Base-by-base conservation (phyloP, 2,888 invertebrate genomes). In the Thereva unica region DNA sequence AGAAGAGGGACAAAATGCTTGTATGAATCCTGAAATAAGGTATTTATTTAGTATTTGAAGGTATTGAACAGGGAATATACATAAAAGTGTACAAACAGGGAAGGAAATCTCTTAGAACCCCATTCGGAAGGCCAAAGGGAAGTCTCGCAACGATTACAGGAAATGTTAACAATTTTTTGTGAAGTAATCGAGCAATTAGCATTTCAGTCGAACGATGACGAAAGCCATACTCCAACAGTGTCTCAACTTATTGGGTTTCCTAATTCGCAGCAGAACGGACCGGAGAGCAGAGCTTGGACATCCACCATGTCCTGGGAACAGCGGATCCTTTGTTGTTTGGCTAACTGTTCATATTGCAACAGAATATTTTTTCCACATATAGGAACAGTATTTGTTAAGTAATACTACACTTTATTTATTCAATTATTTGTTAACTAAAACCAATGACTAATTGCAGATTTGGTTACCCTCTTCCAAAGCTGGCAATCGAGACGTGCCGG, bases 331-430 rank as follows among this genome's bases (percentile, higher is more conserved):
- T 89, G 95, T 68, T 91, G 93, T 61, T 84, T 93, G 69, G 93
- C 95, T 72, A 96, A 97, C 80, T 94, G 94, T 77, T 89, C 89
- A 69, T 94, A 92, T 78, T 92, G 94, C 5, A 85, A 89, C 66
- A 87, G 87, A 69, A 85, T 86, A 55, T 87, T 92, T 57, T 83
- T 95, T 69, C 87, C 89, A 3, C 85, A 89, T 73, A 84, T 96
- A 49, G 85, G 87, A 1, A 85, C 85, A 38, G 82, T 86, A 8
- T 89, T 95, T 64, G 78, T 78, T 3, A 78, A 77, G 71, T 79
- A 71, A 49, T 71, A 55, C n/a, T 42, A 2, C 57, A 34, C 34
- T 34, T 9, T 35, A 35, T 23, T 42, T 40, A 10, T n/a, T 38
- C 55, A n/a, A 8, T 12, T 9, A 38, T 41, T 9, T 41, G 23